Evolutionary conservation across 1,140 invertebrate genomes (phyloP), one percentile per base, ranked within the genome.

Genomic region (Triops cancriformis): DNA sequence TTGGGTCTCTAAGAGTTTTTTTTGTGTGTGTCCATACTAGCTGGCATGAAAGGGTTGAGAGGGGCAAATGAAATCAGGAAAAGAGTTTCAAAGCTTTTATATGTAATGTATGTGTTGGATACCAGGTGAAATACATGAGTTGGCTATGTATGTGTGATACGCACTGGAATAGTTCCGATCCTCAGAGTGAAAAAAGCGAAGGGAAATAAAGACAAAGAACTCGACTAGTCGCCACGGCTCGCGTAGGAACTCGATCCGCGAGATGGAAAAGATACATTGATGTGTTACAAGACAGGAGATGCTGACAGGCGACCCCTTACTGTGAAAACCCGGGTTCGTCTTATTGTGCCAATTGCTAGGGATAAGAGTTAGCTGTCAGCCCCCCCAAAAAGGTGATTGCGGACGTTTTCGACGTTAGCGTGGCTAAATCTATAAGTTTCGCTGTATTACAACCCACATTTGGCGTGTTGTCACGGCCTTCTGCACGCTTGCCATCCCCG

Each of bases 381-480:
- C 31, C 31, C 31, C 31, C 31, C 31, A 37, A 37, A 37, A 37
- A 37, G 31, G 31, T 37, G 31, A 37, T 37, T 64, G 51, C 2
- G 51, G 23, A 64, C 11, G 51, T 3, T 18, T 18, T 64, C 51
- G 5, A 64, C 14, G 51, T 18, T 64, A 64, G 18, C 14, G 51
- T 64, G 3, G 14, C 11, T 64, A 23, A n/a, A 64, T 64, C 23
- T 64, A n/a, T 64, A 3, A n/a, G 14, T 12, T 64, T 64, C 23
- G 51, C 51, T 64, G 14, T n/a, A n/a, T 64, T 23, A 23, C 51
- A 64, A 18, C 23, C 51, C 51, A 23, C 51, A 18, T n/a, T 23
- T 64, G 51, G 51, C 51, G 51, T 64, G 51, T 64, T 64, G 51
- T 64, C 51, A 64, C 51, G 51, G 51, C 51, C 51, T 64, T 64